phyloP scores from a whole-genome alignment of 1,140 invertebrate species.

The Drosophila rufa region DNA sequence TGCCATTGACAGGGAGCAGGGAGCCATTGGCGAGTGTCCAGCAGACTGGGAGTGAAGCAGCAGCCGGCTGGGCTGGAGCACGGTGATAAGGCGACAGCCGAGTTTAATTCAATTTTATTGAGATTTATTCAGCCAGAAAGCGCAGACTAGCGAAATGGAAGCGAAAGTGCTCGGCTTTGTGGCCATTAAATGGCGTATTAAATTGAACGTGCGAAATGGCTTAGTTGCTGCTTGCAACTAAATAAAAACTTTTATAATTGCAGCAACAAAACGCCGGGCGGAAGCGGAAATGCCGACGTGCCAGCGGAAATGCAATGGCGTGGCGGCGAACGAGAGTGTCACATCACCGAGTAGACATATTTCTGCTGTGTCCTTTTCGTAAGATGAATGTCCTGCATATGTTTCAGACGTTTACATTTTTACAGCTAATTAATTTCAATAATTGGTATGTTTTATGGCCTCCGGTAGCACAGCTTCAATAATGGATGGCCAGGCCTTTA shows the following conservation, averaged over 20 bases:
- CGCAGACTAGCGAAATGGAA: conserved; percentile 14
- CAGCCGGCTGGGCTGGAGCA: conserved; percentile 7
- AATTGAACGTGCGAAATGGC: conserved; percentile 38
- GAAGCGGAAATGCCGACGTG: conserved; percentile 65
- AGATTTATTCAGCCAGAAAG: conserved; percentile 55
- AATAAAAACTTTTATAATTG: conserved; percentile 27
- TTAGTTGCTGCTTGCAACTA: conserved; percentile 33
- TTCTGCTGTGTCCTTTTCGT: conserved; percentile 8
- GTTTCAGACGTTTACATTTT: conserved; percentile 37
- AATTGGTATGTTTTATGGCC: conserved; percentile 44
- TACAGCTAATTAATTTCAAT: conserved; percentile 54
- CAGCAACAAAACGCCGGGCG: conserved; percentile 24
- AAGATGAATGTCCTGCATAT: conserved; percentile 57
- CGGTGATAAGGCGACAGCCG: conserved; percentile 25
- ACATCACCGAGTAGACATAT: conserved; percentile 46
- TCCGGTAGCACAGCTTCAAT: neutral
- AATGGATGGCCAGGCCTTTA: conserved; percentile 5
- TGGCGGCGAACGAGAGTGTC: conserved; percentile 19
- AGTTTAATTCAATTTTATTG: conserved; percentile 63
- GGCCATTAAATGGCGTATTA: conserved; percentile 41
- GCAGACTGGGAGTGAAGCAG: neutral
- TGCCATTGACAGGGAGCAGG: conserved; percentile 62
- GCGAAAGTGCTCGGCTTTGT: conserved; percentile 43
- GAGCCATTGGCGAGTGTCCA: conserved; percentile 14
- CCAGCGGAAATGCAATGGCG: conserved; percentile 52